These are phyloP conservation scores for Aleiodes leptofemur DNA, from an alignment of 2,888 invertebrate species.

Conservation along the genomic window DNA sequence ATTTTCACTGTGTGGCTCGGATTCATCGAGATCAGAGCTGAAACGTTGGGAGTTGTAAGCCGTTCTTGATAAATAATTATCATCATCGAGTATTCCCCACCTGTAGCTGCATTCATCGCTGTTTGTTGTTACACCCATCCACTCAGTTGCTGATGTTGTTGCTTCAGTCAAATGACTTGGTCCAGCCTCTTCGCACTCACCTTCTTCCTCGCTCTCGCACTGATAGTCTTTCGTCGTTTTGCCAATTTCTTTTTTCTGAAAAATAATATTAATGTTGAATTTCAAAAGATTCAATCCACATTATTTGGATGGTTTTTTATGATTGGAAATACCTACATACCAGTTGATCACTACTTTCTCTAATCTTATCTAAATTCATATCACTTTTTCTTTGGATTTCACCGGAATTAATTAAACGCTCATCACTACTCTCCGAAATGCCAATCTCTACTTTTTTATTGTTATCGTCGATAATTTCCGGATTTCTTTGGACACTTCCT, in stretches of 20 bases:
- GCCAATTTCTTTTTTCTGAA: constrained; percentile 59
- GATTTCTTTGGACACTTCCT: constrained; percentile 61
- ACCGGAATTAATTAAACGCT: constrained; percentile 33
- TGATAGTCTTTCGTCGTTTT: constrained; percentile 56
- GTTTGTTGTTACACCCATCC: constrained; percentile 93
- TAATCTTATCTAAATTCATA: constrained; percentile 15
- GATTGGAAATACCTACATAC: constrained; percentile 35
- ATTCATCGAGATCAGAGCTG: constrained; percentile 83
- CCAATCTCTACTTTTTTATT: constrained; percentile 11
- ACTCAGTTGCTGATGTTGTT: constrained; percentile 84
- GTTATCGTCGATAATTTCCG: constrained; percentile 27
- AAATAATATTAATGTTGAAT: neutral
- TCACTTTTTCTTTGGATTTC: constrained; percentile 20
- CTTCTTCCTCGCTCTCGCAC: constrained; percentile 81
- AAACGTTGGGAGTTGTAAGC: constrained; percentile 45
- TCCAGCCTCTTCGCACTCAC: constrained; percentile 79
- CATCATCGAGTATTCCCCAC: constrained; percentile 52
- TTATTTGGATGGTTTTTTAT: neutral
- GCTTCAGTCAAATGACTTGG: constrained; percentile 79
- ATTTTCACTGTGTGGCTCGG: constrained; percentile 73
- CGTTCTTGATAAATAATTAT: constrained; percentile 14
- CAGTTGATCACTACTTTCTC: constrained; percentile 40
- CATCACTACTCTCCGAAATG: constrained; percentile 39
- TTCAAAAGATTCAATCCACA: neutral
- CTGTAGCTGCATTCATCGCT: constrained; percentile 90